phyloP scores from a whole-genome alignment of 2,888 invertebrate genomes.

The Catotricha subobsoleta region DNA sequence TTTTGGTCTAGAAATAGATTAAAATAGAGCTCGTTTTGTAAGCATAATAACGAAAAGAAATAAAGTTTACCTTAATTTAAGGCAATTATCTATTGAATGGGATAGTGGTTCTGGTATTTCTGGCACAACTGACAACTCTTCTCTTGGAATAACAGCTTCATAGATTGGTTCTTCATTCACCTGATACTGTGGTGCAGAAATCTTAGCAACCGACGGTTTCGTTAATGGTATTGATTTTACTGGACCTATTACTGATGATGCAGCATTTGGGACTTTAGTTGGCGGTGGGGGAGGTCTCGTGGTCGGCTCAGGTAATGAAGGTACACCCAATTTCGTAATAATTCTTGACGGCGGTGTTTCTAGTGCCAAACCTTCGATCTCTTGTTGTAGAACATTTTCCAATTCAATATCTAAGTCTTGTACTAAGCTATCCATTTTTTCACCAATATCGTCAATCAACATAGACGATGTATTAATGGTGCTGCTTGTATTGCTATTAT shows the following conservation, averaged over 20 bases:
- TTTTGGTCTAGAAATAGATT: slow-evolving; percentile 17
- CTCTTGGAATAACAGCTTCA: slow-evolving; percentile 62
- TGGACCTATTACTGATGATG: not conserved
- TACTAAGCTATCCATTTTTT: slow-evolving; percentile 66
- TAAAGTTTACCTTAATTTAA: slow-evolving; percentile 7
- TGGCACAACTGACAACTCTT: slow-evolving; percentile 29
- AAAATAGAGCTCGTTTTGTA: not conserved
- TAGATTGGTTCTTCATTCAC: slow-evolving; percentile 57
- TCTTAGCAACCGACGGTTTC: slow-evolving; percentile 14
- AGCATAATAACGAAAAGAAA: not conserved
- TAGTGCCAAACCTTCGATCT: slow-evolving; percentile 34
- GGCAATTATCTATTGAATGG: slow-evolving; percentile 11
- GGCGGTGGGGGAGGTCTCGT: slow-evolving; percentile 55
- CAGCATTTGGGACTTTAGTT: slow-evolving; percentile 11
- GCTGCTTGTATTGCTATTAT: slow-evolving; percentile 19
- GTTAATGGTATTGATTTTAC: not conserved
- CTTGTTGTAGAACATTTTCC: slow-evolving; percentile 45
- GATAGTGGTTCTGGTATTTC: slow-evolving; percentile 21
- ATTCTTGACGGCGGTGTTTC: slow-evolving; percentile 20
- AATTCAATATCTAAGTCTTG: slow-evolving; percentile 65
- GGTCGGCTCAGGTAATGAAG: slow-evolving; percentile 57
- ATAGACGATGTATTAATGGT: slow-evolving; percentile 19
- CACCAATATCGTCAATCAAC: slow-evolving; percentile 64
- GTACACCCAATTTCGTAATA: slow-evolving; percentile 23
- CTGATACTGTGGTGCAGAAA: not conserved